These are phyloP conservation scores for Periparus ater DNA, from an alignment of 2,797 vertebrate species.

Conservation along the genomic window DNA sequence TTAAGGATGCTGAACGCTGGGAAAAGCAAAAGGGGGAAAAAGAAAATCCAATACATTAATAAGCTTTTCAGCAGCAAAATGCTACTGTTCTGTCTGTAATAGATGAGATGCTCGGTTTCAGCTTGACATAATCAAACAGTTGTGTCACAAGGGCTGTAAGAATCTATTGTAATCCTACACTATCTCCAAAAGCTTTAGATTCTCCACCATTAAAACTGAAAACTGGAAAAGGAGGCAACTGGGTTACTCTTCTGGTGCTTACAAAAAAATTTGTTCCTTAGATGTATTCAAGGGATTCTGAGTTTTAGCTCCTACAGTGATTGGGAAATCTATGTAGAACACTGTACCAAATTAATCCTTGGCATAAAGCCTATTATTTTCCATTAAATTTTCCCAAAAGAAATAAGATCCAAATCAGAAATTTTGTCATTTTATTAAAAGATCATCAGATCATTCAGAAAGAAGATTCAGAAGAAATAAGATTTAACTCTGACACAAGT, in stretches of 20 bases:
- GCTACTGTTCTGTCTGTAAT: neutral
- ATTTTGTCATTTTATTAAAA: neutral
- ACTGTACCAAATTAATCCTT: neutral
- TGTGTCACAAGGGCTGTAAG: neutral
- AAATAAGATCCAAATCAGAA: neutral
- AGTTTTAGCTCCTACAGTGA: neutral
- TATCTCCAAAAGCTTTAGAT: neutral
- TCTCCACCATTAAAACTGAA: neutral
- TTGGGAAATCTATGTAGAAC: neutral
- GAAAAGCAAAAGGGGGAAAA: neutral
- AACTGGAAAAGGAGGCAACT: neutral
- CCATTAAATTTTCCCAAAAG: neutral
- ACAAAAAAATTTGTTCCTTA: neutral
- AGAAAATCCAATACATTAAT: neutral
- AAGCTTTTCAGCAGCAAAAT: neutral
- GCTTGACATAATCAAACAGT: neutral
- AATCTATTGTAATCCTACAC: neutral
- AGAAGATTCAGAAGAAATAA: neutral
- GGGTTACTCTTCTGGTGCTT: neutral
- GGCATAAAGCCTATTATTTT: neutral
- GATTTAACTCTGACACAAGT: neutral
- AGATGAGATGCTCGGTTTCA: neutral
- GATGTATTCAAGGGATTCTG: neutral
- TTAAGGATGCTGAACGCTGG: conserved; percentile 81
- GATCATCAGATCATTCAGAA: neutral